Percentiles rank a stretch among this genome's conserved stretches.
Evolutionary conservation across 2,888 invertebrate genomes (phyloP).

Genomic region (Cryptosula pallasiana): DNA sequence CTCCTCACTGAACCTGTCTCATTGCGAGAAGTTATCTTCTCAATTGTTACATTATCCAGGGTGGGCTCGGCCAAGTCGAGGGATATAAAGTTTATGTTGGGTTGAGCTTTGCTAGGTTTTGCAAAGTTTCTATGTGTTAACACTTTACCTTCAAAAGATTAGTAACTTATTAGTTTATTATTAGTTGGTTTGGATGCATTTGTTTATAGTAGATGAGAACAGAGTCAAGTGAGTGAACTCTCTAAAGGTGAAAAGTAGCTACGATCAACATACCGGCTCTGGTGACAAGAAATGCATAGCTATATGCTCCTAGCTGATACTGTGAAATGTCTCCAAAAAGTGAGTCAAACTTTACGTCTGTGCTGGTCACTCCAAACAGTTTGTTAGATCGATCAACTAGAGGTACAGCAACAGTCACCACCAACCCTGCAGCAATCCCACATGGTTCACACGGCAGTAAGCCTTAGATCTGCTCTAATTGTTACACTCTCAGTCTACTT

Average conservation of each 20-base stretch:
- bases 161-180: too few species aligned
- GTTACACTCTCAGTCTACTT: not conserved
- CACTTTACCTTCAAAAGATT: conserved; percentile 4
- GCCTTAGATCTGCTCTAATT: too few species aligned
- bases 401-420: not conserved
- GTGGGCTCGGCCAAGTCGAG: conserved; percentile 2
- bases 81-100: not conserved
- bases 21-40: not conserved
- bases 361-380: not conserved
- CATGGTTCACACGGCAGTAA: too few species aligned
- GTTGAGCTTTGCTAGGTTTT: not conserved
- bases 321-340: not conserved
- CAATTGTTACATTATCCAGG: not conserved
- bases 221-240: too few species aligned
- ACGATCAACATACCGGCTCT: not conserved
- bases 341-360: conserved; percentile 1
- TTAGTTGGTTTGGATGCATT: too few species aligned
- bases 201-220: not conserved
- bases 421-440: not conserved
- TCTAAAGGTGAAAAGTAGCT: too few species aligned
- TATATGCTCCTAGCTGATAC: not conserved
- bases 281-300: conserved; percentile 2
- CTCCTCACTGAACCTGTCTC: not conserved
- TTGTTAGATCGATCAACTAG: not conserved
- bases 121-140: conserved; percentile 15